Base-by-base conservation (phyloP, 2,113 vertebrate species). In the Pseudopodoces humilis region DNA sequence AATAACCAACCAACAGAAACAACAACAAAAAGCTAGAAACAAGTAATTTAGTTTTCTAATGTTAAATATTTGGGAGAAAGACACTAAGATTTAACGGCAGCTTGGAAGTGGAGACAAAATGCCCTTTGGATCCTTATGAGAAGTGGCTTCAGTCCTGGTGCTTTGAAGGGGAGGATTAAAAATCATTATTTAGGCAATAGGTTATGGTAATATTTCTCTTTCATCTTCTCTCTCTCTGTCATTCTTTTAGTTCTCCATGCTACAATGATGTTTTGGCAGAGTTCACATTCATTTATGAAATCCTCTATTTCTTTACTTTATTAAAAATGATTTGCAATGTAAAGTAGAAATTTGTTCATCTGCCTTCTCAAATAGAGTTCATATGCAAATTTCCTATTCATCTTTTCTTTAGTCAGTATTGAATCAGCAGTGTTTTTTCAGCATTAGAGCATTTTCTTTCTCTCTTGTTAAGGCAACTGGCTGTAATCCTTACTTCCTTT, bases 121-220 rank as follows among this genome's bases (percentile, higher is more conserved):
- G 5, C 1, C 63, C 7, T 79, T 79, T 27, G 14, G 23, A 64
- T 72, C 58, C 11, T 43, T 53, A 18, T 19, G 25, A 92, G 43
- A 65, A 74, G 23, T 37, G 77, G 21, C 11, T 43, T 84, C n/a
- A 52, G 9, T 50, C 13, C 27, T 55, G 6, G 18, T 41, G 18
- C 12, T 79, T 87, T 81, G 41, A 89, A 82, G 22, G 2, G 8
- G 12, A 47, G 18, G 15, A 94, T 84, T 92, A 86, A 86, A 72
- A 84, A 49, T 49, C 15, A 68, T 53, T 76, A 21, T 79, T 84
- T 82, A 82, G 41, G 47, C 58, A 77, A 72, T 28, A 82, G 43
- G 67, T 89, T 85, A 91, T 87, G 92, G 15, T 71, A 95, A 91
- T 76, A 83, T 59, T 94, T 88, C 50, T 92, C 50, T 90, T 95